A percentile compares a stretch with the other conserved stretches of the same genome.
Conservation (phyloP, 1,140 invertebrate genomes). For the Oryzaephilus surinamensis region DNA sequence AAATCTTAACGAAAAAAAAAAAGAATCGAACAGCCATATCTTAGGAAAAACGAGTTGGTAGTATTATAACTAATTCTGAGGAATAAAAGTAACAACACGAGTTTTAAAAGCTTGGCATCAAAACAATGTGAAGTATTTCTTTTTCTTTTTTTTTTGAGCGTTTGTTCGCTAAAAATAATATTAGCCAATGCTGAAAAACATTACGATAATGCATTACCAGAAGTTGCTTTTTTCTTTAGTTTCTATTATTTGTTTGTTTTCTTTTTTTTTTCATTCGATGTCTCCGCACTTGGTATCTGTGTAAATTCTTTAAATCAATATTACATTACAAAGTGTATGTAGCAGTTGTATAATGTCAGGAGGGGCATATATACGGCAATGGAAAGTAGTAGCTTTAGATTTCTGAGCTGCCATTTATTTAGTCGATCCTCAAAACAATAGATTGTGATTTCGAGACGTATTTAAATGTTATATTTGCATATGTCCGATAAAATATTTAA, state of each 20-base stretch:
- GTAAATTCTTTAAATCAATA: constrained; percentile 32
- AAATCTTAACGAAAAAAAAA: no score
- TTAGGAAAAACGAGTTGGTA: constrained; percentile 1
- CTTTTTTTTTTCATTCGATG: constrained; percentile 1
- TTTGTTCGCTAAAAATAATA: constrained; percentile 31
- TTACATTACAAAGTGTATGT: constrained; percentile 25
- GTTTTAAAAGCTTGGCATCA: constrained; percentile 26
- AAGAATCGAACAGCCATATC: no score
- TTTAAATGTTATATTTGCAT: constrained; percentile 29
- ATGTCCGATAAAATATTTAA: constrained; percentile 31
- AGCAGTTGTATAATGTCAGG: no score
- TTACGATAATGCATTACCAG: constrained; percentile 31
- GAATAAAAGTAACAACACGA: constrained; percentile 9
- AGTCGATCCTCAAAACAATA: constrained; percentile 29
- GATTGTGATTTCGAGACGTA: constrained; percentile 24
- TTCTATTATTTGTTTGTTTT: background rate
- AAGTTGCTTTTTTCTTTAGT: constrained; percentile 23
- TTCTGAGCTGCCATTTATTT: constrained; percentile 21
- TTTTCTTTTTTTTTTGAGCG: constrained; percentile 20
- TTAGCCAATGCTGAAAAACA: constrained; percentile 27
- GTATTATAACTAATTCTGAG: constrained; percentile 14
- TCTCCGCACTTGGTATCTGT: constrained; percentile 16
- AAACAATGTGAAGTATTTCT: constrained; percentile 25
- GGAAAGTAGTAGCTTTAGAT: no score
- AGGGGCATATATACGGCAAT: no score